Conservation (phyloP, 2,888 invertebrate species). For the Scaptomyza flava region DNA sequence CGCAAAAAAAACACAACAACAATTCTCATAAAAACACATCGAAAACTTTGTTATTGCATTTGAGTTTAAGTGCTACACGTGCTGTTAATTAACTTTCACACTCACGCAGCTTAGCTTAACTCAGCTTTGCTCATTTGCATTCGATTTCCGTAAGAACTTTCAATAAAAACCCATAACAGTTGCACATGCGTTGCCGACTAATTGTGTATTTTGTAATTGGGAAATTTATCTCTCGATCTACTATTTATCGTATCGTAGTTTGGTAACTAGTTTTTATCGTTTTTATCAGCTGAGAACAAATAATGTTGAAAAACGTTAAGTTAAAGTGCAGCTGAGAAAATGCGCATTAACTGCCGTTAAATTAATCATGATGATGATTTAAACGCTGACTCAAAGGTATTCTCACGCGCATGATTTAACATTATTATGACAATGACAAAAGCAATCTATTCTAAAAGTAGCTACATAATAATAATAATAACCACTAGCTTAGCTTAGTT, state of each 20-base stretch:
- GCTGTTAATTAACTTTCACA: slow-evolving; percentile 77
- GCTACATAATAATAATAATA: slow-evolving; percentile 4
- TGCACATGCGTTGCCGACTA: slow-evolving; percentile 32
- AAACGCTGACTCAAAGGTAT: slow-evolving; percentile 46
- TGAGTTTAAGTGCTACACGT: slow-evolving; percentile 59
- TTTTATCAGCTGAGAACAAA: not conserved
- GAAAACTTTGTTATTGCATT: slow-evolving; percentile 21
- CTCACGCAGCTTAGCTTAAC: slow-evolving; percentile 27
- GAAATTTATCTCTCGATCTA: not conserved
- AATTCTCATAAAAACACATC: slow-evolving; percentile 34
- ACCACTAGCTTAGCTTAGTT: not conserved
- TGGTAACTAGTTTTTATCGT: not conserved
- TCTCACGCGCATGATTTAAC: slow-evolving; percentile 42
- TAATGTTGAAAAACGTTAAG: not conserved
- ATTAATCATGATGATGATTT: slow-evolving; percentile 41
- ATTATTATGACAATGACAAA: slow-evolving; percentile 25
- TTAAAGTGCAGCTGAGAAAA: slow-evolving; percentile 5
- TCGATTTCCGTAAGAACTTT: slow-evolving; percentile 54
- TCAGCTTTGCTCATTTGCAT: slow-evolving; percentile 37
- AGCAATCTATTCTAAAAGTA: slow-evolving; percentile 18
- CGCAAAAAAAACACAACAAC: not conserved
- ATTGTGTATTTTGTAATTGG: not conserved
- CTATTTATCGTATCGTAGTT: not conserved
- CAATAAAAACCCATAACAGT: slow-evolving; percentile 24
- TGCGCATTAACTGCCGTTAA: slow-evolving; percentile 28